Conservation (phyloP, 1,140 invertebrate species). For the Drosophila kohkoa region DNA sequence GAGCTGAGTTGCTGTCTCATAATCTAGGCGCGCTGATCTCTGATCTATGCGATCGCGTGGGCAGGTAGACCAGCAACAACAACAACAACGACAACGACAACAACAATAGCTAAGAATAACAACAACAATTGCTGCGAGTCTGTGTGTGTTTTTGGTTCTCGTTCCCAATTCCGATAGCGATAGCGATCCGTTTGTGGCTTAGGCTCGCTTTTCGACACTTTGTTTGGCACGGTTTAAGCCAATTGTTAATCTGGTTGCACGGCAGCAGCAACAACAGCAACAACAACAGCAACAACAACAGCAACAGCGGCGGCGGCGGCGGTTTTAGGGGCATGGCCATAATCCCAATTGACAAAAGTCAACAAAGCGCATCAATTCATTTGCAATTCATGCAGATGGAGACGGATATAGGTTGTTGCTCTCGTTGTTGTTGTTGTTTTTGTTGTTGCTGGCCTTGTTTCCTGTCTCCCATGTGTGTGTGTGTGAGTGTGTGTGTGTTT, state of each 20-base stretch:
- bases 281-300: no score
- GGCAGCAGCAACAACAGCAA: neutral
- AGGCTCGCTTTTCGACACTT: slow-evolving; percentile 81
- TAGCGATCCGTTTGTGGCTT: slow-evolving; percentile 56
- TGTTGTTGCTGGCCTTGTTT: slow-evolving; percentile 28
- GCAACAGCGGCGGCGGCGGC: no score
- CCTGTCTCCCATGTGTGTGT: slow-evolving; percentile 6
- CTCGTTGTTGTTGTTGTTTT: slow-evolving; percentile 7
- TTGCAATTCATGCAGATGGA: slow-evolving; percentile 71
- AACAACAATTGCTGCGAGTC: slow-evolving; percentile 15
- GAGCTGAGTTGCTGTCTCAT: slow-evolving; percentile 52
- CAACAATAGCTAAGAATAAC: neutral
- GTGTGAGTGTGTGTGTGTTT: slow-evolving; percentile 43
- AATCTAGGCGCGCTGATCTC: slow-evolving; percentile 79
- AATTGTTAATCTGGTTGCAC: slow-evolving; percentile 67
- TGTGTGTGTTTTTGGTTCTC: slow-evolving; percentile 14
- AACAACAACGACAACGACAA: slow-evolving; percentile 11
- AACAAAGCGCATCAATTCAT: slow-evolving; percentile 82
- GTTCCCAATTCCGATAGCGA: slow-evolving; percentile 37
- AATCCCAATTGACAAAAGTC: slow-evolving; percentile 79
- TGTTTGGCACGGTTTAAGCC: slow-evolving; percentile 80
- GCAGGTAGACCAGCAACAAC: slow-evolving; percentile 61
- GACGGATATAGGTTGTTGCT: slow-evolving; percentile 24
- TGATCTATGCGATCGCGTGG: slow-evolving; percentile 66
- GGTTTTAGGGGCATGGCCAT: slow-evolving; percentile 8